Conservation (phyloP, 2,888 invertebrate species). For the Meloe dianella region DNA sequence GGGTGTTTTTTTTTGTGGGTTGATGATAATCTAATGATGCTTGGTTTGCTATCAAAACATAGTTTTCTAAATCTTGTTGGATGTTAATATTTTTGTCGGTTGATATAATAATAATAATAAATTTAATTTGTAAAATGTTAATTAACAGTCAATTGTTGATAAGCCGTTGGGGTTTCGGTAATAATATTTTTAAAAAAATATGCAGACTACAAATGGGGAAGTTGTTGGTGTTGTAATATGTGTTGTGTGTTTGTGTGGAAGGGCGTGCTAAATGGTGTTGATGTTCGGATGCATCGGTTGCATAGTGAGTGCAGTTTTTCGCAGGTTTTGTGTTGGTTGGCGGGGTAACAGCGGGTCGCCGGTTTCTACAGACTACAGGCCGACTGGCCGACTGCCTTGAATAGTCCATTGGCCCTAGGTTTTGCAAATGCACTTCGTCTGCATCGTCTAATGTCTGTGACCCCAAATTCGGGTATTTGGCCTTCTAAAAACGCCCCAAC, state of each 20-base stretch:
- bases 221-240: conserved; percentile 3
- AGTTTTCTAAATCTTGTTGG: neutral
- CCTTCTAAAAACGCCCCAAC: conserved; percentile 47
- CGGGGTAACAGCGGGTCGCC: conserved; percentile 27
- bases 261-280: conserved; percentile 12
- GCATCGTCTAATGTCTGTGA: conserved; percentile 58
- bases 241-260: neutral
- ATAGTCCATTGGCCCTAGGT: conserved; percentile 58
- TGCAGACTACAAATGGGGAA: neutral
- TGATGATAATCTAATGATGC: neutral
- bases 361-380: conserved; percentile 42
- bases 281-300: conserved; percentile 19
- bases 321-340: conserved; percentile 25
- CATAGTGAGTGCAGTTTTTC: conserved; percentile 19
- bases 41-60: neutral
- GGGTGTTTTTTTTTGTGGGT: neutral
- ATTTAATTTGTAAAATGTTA: neutral
- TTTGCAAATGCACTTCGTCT: conserved; percentile 58
- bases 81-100: neutral
- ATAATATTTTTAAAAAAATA: no score
- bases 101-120: neutral
- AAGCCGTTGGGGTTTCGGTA: no score
- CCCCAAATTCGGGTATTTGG: conserved; percentile 58
- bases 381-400: conserved; percentile 57
- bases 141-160: no score